Evolutionary conservation across 53 echinoderm and acorn worm genomes (phyloP).

Genomic region (Apostichopus leukothele): DNA sequence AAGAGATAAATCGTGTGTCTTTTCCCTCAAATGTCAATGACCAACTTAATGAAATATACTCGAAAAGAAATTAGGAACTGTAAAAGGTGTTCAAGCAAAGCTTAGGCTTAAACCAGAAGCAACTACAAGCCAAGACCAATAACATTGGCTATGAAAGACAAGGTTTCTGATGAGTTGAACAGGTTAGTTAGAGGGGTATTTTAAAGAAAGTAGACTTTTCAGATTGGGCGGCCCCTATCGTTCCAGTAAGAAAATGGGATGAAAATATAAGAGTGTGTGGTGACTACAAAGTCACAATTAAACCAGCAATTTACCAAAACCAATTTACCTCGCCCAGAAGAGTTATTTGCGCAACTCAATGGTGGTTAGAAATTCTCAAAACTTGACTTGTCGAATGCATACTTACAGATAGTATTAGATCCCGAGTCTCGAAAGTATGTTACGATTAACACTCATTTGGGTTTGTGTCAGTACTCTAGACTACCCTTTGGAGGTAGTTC

Average conservation of each 20-base stretch:
- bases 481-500: constrained; percentile 13
- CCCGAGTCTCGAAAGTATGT: background rate
- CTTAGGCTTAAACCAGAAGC: background rate
- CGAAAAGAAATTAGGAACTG: constrained; percentile 27
- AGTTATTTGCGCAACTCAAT: constrained; percentile 16
- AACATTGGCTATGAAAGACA: background rate
- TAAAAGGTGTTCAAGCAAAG: constrained; percentile 3
- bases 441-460: constrained; percentile 18
- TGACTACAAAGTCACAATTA: constrained; percentile 44
- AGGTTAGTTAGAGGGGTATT: constrained; percentile 22
- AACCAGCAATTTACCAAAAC: background rate
- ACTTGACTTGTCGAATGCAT: constrained; percentile 25
- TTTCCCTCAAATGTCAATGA: background rate
- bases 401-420: constrained; percentile 21
- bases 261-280: background rate
- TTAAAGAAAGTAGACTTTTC: constrained; percentile 41
- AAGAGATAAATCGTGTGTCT: background rate
- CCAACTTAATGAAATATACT: background rate
- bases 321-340: constrained; percentile 42
- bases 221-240: constrained; percentile 26
- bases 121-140: background rate
- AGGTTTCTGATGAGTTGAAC: background rate
- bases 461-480: background rate
- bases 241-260: constrained; percentile 24
- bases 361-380: constrained; percentile 9